Evolutionary conservation across 2,797 vertebrate genomes (phyloP), one percentile per base, ranked within the genome.

Genomic region (Vespertilio murinus): DNA sequence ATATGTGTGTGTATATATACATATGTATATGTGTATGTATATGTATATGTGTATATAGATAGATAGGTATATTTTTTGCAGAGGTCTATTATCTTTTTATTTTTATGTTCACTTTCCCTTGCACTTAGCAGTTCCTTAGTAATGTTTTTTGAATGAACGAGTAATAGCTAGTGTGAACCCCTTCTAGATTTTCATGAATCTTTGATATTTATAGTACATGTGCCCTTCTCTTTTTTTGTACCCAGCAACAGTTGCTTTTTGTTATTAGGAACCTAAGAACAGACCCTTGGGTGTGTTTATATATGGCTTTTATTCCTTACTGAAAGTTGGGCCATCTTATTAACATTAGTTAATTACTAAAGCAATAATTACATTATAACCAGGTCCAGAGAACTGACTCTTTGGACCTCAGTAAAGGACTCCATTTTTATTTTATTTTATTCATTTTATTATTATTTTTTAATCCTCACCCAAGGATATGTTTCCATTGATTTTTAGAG

Each of bases 31-130:
- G 16, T 49, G 5, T 49, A 49, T 49, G 1, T 49, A 5, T 49
- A 5, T 49, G 3, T 49, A 16, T 47, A 14, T 47, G 1, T 45
- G 11, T 47, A n/a, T n/a, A n/a, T n/a, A n/a, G n/a, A n/a, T n/a
- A n/a, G n/a, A n/a, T n/a, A n/a, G n/a, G n/a, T n/a, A 47, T 71
- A 33, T 30, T 77, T 67, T 67, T 69, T 22, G 4, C 35, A 73
- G 83, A 78, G 35, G 42, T 45, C 56, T 78, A 0, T 95, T 77
- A 23, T 56, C 35, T 77, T 95, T 93, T 89, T 82, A 22, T 45
- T 95, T 88, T 91, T 71, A 40, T 83, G 35, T 93, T 61, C 45
- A 38, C 49, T 94, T 88, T 93, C 25, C 45, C n/a, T 95, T 74
- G 16, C 17, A 87, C 16, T 91, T 95, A 85, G 61, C 78, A 86